A percentile compares a stretch with the other conserved stretches of the same genome.
phyloP scores from a whole-genome alignment of 2,113 vertebrate species.

The Cheirogaleus medius region DNA sequence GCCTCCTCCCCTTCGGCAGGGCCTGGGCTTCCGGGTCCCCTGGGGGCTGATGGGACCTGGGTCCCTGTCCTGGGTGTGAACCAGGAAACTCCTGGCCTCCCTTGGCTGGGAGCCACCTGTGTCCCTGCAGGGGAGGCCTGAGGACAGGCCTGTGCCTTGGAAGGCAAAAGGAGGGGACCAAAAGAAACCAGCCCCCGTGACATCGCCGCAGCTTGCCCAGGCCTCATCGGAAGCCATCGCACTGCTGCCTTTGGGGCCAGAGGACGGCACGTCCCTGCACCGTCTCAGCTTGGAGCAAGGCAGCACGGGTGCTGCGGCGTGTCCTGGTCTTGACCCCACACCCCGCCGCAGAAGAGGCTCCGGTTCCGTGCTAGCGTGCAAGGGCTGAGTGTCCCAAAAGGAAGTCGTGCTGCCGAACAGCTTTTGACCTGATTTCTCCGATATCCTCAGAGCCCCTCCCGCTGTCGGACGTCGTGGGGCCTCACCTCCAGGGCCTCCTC shows the following conservation, averaged over 20 bases:
- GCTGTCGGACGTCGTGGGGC: accelerated
- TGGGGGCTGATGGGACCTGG: neutral
- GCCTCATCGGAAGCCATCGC: neutral
- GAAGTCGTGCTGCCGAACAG: no score
- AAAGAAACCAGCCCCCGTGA: neutral
- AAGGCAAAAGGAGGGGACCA: neutral
- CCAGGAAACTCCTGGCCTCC: neutral
- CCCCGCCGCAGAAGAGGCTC: neutral
- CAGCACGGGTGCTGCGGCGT: accelerated
- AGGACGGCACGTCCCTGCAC: neutral
- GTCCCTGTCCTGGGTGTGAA: neutral
- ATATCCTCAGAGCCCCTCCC: accelerated
- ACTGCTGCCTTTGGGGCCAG: no score
- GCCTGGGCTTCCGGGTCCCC: no score
- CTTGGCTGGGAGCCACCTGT: neutral
- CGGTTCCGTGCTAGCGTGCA: accelerated
- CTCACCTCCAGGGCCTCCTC: neutral
- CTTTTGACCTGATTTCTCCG: neutral
- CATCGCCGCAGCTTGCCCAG: accelerated
- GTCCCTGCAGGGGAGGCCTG: neutral
- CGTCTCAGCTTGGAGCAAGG: neutral
- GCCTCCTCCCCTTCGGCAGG: neutral
- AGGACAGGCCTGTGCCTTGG: no score
- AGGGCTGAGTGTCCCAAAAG: neutral
- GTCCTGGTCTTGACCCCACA: neutral